Evolutionary conservation across 2,888 invertebrate species (phyloP).

Genomic region (Caenorhabditis sinica): DNA sequence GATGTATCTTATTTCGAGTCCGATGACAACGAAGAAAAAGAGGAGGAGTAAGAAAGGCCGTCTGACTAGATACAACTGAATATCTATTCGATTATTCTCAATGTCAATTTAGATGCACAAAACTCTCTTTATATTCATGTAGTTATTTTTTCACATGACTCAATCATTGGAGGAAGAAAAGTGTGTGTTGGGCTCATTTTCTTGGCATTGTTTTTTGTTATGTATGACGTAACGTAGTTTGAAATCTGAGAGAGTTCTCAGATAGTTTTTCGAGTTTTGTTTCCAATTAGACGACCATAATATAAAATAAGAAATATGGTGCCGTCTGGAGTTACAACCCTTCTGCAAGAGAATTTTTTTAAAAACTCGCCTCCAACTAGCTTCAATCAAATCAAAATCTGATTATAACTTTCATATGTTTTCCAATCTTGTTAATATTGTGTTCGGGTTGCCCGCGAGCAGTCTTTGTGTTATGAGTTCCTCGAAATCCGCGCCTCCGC

Average conservation of each 20-base stretch:
- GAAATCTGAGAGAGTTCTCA: not conserved
- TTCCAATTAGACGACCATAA: too few relatives aligned
- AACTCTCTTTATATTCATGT: slow-evolving; percentile 23
- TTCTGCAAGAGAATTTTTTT: slow-evolving; percentile 6
- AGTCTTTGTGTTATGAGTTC: slow-evolving; percentile 3
- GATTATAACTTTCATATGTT: not conserved
- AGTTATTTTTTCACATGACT: slow-evolving; percentile 33
- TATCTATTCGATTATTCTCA: slow-evolving; percentile 55
- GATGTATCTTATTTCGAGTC: slow-evolving; percentile 53
- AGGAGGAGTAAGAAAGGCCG: slow-evolving; percentile 4
- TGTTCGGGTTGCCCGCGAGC: slow-evolving; percentile 17
- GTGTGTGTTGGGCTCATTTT: not conserved
- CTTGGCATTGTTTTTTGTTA: slow-evolving; percentile 14
- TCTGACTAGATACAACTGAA: slow-evolving; percentile 43
- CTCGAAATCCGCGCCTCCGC: not conserved
- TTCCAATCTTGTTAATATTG: not conserved
- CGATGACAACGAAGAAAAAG: slow-evolving; percentile 34
- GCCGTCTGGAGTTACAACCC: too few relatives aligned
- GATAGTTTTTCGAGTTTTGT: too few relatives aligned
- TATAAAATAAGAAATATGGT: too few relatives aligned
- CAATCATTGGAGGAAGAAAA: not conserved
- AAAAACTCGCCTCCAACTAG: not conserved
- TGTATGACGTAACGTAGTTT: not conserved
- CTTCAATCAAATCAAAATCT: not conserved
- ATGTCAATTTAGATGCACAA: slow-evolving; percentile 51